These are phyloP conservation scores for Lycocerus yunnanus DNA, from an alignment of 2,888 invertebrate genomes.

Conservation along the genomic window DNA sequence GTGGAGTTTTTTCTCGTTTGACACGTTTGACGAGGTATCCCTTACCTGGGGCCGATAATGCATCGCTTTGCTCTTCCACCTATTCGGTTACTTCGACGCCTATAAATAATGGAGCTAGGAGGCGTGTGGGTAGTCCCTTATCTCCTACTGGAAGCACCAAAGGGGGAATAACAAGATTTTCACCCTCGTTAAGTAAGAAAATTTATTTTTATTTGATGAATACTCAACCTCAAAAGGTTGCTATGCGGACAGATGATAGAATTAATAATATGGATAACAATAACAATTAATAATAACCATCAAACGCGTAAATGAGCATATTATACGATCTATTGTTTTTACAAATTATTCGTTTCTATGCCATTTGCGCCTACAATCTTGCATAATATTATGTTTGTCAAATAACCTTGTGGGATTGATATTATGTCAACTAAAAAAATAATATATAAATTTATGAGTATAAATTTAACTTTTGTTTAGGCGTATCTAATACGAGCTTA, in stretches of 20 bases:
- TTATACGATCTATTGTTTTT: neutral
- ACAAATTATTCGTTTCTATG: neutral
- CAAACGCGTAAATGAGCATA: neutral
- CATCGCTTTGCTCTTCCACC: constrained; percentile 24
- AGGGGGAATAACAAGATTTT: constrained; percentile 43
- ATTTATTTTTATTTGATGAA: neutral
- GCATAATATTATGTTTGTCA: neutral
- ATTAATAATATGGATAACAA: neutral
- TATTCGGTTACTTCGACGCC: constrained; percentile 37
- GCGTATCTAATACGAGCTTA: constrained; percentile 59
- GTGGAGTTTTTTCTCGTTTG: constrained; percentile 91
- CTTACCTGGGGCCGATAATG: constrained; percentile 58
- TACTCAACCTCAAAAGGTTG: neutral
- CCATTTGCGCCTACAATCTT: neutral
- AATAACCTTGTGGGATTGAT: neutral
- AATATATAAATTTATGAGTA: neutral
- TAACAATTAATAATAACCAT: neutral
- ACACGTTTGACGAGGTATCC: constrained; percentile 81
- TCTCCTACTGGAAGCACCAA: constrained; percentile 50
- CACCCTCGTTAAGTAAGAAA: constrained; percentile 45
- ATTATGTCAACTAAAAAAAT: neutral
- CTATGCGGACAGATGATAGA: neutral
- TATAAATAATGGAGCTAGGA: constrained; percentile 39
- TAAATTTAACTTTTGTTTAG: constrained; percentile 46
- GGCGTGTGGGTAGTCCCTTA: constrained; percentile 44